Evolutionary conservation across 2,797 vertebrate species (phyloP).

Genomic region (Epinephelus coioides): DNA sequence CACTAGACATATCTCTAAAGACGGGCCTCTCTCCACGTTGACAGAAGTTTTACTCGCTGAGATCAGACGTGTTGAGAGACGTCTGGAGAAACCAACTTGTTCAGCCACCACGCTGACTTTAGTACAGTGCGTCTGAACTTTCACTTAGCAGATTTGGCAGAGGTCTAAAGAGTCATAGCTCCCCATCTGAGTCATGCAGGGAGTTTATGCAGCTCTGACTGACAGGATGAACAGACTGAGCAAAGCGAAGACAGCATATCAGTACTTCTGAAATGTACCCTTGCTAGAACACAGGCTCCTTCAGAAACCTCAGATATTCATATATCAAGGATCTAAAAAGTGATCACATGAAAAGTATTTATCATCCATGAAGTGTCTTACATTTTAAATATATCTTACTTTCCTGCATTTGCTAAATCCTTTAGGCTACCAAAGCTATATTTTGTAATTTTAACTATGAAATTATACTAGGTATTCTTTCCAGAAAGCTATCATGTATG

Average conservation of each 20-base stretch:
- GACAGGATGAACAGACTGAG: not conserved
- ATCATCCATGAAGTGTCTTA: not conserved
- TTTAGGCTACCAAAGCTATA: not conserved
- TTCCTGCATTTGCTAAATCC: not conserved
- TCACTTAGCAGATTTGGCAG: conserved; percentile 29
- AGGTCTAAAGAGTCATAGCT: conserved; percentile 20
- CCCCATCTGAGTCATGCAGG: conserved; percentile 8
- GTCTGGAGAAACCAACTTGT: conserved; percentile 24
- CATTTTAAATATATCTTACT: not conserved
- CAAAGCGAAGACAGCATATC: not conserved
- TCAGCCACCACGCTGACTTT: conserved; percentile 7
- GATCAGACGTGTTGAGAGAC: conserved; percentile 39
- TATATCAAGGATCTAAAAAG: not conserved
- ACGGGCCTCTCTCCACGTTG: conserved; percentile 16
- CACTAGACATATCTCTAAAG: conserved; percentile 20
- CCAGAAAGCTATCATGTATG: not conserved
- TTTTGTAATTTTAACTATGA: not conserved
- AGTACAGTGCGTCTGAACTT: conserved; percentile 28
- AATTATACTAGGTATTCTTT: not conserved
- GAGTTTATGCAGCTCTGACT: not conserved
- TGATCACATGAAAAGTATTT: not conserved
- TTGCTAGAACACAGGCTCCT: not conserved
- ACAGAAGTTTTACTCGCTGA: conserved; percentile 40
- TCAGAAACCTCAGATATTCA: not conserved
- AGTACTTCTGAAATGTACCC: not conserved